These are phyloP conservation scores for Strigamia crassipes DNA, from an alignment of 2,888 invertebrate genomes.

Conservation along the genomic window DNA sequence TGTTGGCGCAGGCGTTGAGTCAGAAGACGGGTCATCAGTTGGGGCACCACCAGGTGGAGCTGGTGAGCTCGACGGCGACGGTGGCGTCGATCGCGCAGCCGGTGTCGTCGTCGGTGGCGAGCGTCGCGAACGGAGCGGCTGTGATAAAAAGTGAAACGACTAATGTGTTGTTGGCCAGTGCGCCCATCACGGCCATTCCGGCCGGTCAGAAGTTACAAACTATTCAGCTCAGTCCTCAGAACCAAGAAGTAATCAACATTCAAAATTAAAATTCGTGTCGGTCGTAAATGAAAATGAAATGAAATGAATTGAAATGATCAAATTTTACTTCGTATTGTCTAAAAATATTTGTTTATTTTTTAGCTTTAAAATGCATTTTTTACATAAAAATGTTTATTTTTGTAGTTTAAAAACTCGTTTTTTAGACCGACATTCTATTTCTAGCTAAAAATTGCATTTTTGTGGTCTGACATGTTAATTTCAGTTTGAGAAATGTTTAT, in stretches of 20 bases:
- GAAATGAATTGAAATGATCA: too few relatives aligned
- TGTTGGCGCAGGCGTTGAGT: constrained; percentile 23
- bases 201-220: constrained; percentile 51
- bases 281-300: not conserved
- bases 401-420: too few relatives aligned
- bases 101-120: not conserved
- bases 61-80: not conserved
- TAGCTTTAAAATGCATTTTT: too few relatives aligned
- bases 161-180: constrained; percentile 33
- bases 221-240: constrained; percentile 74
- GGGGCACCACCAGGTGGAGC: not conserved
- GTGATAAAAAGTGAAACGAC: constrained; percentile 43
- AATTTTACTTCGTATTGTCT: too few relatives aligned
- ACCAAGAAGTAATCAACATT: constrained; percentile 65
- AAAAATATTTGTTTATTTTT: too few relatives aligned
- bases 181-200: constrained; percentile 47
- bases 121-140: constrained; percentile 14
- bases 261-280: too few relatives aligned
- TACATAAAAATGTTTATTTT: not conserved
- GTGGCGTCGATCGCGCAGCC: not conserved
- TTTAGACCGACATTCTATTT: too few relatives aligned
- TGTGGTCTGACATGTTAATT: too few relatives aligned
- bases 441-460: not conserved
- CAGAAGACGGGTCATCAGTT: not conserved
- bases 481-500: too few relatives aligned